Evolutionary conservation across 1,140 invertebrate species (phyloP).

Genomic region (Mya arenaria): DNA sequence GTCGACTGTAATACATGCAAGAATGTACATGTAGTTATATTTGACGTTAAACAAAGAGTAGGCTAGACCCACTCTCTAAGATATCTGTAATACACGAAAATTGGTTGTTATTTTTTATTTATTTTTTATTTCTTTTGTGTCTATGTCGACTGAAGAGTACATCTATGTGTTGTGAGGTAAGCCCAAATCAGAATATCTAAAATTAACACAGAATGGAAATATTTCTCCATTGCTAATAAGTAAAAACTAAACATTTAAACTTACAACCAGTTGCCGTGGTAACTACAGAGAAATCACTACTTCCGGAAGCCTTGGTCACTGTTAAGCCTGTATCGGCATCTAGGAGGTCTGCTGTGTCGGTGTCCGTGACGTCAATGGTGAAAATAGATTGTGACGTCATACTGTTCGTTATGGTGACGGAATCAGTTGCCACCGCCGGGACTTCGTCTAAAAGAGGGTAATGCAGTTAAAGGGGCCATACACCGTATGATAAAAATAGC

Average conservation of each 20-base stretch:
- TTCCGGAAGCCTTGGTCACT: not conserved
- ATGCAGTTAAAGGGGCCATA: not conserved
- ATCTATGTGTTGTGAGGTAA: too few species aligned
- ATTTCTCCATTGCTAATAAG: too few species aligned
- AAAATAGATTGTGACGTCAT: conserved; percentile 14
- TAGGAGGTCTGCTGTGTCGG: not conserved
- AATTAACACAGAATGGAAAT: too few species aligned
- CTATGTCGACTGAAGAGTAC: too few species aligned
- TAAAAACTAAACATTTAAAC: too few species aligned
- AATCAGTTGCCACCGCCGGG: not conserved
- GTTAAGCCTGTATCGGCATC: not conserved
- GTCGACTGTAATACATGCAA: conserved; percentile 2
- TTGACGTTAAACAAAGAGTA: too few species aligned
- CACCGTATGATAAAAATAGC: too few species aligned
- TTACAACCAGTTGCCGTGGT: conserved; percentile 16
- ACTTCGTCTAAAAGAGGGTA: conserved; percentile 1
- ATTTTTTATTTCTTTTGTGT: too few species aligned
- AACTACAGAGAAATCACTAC: conserved; percentile 8
- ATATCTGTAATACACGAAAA: too few species aligned
- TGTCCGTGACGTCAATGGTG: conserved; percentile 11
- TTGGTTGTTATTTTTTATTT: too few species aligned
- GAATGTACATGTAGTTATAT: not conserved
- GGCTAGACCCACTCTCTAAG: too few species aligned
- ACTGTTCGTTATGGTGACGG: not conserved
- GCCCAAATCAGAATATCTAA: too few species aligned